A percentile compares a stretch with the other conserved stretches of the same genome.
phyloP scores from a whole-genome alignment of 2,797 vertebrate species.

The Neostethus bicornis region DNA sequence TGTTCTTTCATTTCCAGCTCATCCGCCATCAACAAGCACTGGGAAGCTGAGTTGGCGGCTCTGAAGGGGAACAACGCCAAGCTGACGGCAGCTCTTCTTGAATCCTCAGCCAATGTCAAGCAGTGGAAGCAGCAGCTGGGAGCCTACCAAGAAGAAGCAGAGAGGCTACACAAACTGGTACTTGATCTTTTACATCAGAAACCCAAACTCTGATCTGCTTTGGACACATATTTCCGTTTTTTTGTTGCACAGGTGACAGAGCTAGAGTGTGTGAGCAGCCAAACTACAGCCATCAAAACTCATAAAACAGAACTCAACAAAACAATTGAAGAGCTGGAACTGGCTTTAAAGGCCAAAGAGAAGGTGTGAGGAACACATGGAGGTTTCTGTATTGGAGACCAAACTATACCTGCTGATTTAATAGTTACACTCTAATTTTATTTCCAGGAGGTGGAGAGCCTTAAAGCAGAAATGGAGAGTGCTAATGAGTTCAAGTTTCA shows the following conservation, averaged over 20 bases:
- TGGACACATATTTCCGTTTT: not conserved
- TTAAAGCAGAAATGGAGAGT: conserved; percentile 92
- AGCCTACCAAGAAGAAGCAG: conserved; percentile 96
- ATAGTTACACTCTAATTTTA: not conserved
- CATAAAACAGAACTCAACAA: conserved; percentile 96
- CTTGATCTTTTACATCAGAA: not conserved
- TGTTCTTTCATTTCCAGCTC: conserved; percentile 76
- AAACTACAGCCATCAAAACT: conserved; percentile 90
- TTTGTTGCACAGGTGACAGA: conserved; percentile 88
- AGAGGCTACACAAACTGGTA: conserved; percentile 94
- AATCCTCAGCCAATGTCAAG: conserved; percentile 98
- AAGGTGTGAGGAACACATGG: conserved; percentile 79
- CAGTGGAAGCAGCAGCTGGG: conserved; percentile 98
- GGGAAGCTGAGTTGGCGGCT: conserved; percentile 96
- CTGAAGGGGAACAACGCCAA: conserved; percentile 98
- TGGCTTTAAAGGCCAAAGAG: conserved; percentile 89
- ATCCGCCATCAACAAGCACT: conserved; percentile 91
- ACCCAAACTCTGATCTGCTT: not conserved
- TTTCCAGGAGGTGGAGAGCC: conserved; percentile 89
- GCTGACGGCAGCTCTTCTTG: conserved; percentile 95
- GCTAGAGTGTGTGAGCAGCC: conserved; percentile 95
- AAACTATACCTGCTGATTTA: not conserved
- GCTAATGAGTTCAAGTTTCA: conserved; percentile 89
- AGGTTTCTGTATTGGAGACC: not conserved
- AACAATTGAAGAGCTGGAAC: conserved; percentile 95